These are phyloP conservation scores for Diaprepes abbreviatus DNA, from an alignment of 2,888 invertebrate genomes.

Conservation along the genomic window DNA sequence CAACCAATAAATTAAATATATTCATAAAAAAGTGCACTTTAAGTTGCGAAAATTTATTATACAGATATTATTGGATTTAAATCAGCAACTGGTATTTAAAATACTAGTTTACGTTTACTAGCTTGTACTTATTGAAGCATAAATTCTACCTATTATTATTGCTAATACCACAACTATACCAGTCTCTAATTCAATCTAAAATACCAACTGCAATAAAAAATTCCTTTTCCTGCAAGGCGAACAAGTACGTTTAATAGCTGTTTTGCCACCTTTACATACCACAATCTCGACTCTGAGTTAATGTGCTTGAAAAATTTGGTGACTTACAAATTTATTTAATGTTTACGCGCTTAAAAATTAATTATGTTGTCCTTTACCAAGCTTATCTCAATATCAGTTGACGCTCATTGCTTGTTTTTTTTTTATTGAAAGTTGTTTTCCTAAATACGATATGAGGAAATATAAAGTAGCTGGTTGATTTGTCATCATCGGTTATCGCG, in stretches of 20 bases:
- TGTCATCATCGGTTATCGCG: not conserved
- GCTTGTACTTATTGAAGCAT: too few relatives aligned
- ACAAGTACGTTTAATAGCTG: constrained; percentile 18
- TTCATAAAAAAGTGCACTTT: too few relatives aligned
- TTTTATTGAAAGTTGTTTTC: not conserved
- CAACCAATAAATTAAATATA: too few relatives aligned
- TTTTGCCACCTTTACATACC: constrained; percentile 21
- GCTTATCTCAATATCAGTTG: not conserved
- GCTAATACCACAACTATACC: constrained; percentile 5
- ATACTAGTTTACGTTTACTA: too few relatives aligned
- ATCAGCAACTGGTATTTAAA: too few relatives aligned
- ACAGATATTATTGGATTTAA: too few relatives aligned
- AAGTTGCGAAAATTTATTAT: too few relatives aligned
- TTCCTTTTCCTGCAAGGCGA: constrained; percentile 28
- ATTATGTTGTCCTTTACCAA: not conserved
- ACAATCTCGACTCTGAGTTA: not conserved
- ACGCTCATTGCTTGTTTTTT: not conserved
- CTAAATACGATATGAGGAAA: not conserved
- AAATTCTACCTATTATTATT: not conserved
- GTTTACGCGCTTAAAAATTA: not conserved
- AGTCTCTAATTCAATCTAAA: constrained; percentile 1
- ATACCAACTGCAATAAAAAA: constrained; percentile 17
- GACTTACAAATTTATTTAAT: not conserved
- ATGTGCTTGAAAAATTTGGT: not conserved
- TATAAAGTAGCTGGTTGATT: not conserved